Percentiles rank a stretch among this genome's conserved stretches.
Evolutionary conservation across 2,113 vertebrate genomes (phyloP).

Genomic region (Myrmecobius fasciatus): DNA sequence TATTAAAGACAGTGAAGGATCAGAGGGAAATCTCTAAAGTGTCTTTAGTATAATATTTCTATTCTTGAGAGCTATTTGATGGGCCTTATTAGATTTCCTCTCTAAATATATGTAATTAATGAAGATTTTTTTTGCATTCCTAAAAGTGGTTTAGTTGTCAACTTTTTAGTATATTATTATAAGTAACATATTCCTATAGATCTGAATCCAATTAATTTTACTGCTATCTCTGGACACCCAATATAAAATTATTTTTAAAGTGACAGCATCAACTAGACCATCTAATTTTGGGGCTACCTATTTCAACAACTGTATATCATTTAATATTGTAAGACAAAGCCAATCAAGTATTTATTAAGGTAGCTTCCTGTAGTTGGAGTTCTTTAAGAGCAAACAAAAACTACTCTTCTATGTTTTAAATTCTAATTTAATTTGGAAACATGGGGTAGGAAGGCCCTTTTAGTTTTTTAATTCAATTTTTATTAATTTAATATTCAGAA

Average conservation of each 20-base stretch:
- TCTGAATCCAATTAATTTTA: constrained; percentile 31
- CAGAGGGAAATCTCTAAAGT: not conserved
- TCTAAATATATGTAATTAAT: not conserved
- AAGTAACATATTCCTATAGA: not conserved
- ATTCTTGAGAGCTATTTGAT: not conserved
- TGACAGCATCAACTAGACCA: not conserved
- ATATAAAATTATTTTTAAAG: constrained; percentile 44
- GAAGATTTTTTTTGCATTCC: not conserved
- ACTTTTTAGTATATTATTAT: not conserved
- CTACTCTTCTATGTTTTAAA: not conserved
- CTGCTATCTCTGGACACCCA: not conserved
- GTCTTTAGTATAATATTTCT: not conserved
- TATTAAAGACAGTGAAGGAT: constrained; percentile 7
- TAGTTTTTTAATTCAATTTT: constrained; percentile 28
- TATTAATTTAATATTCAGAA: constrained; percentile 20
- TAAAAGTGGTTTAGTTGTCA: constrained; percentile 38
- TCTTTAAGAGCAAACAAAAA: constrained; percentile 34
- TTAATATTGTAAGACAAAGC: constrained; percentile 16
- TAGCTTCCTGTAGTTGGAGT: not conserved
- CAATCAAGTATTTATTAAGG: constrained; percentile 29
- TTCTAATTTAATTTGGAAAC: not conserved
- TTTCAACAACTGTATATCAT: constrained; percentile 20
- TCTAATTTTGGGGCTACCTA: not conserved
- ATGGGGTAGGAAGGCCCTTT: not conserved
- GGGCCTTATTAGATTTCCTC: constrained; percentile 5